These are phyloP conservation scores for Lasioglossum marginatum DNA, from an alignment of 2,888 invertebrate genomes.

Conservation along the genomic window DNA sequence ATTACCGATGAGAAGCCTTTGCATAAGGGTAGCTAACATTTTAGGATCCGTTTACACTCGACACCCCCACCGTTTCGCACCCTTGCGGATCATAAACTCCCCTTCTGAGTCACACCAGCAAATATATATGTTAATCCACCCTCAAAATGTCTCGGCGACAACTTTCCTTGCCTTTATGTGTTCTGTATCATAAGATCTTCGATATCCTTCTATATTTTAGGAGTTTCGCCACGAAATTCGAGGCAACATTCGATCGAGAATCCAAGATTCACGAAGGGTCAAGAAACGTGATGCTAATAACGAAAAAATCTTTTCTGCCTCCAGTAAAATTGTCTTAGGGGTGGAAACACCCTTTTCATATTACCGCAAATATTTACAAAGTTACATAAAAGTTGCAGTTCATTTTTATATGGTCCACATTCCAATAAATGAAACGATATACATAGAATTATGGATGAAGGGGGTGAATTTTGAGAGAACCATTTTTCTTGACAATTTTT, in stretches of 20 bases:
- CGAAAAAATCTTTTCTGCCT: not conserved
- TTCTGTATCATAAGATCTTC: not conserved
- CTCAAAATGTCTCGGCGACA: not conserved
- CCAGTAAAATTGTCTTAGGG: not conserved
- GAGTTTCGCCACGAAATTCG: not conserved
- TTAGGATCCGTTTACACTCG: slow-evolving; percentile 12
- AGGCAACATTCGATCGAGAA: not conserved
- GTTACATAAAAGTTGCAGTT: not conserved
- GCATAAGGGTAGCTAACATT: not conserved
- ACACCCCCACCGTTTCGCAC: not conserved
- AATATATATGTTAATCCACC: slow-evolving; percentile 18
- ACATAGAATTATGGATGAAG: not conserved
- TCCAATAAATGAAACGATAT: not conserved
- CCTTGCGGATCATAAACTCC: slow-evolving; percentile 12
- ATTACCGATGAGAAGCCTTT: slow-evolving; percentile 6
- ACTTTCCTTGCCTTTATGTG: not conserved
- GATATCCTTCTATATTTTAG: not conserved
- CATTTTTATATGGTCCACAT: not conserved
- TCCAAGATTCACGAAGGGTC: not conserved
- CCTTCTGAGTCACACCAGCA: slow-evolving; percentile 11
- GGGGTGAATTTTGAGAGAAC: too few species aligned
- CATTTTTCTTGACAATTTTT: not conserved
- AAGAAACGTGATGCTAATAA: not conserved
- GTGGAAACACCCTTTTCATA: not conserved
- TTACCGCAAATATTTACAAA: not conserved